Conservation (phyloP, 2,113 vertebrate species). For the Scomber japonicus region DNA sequence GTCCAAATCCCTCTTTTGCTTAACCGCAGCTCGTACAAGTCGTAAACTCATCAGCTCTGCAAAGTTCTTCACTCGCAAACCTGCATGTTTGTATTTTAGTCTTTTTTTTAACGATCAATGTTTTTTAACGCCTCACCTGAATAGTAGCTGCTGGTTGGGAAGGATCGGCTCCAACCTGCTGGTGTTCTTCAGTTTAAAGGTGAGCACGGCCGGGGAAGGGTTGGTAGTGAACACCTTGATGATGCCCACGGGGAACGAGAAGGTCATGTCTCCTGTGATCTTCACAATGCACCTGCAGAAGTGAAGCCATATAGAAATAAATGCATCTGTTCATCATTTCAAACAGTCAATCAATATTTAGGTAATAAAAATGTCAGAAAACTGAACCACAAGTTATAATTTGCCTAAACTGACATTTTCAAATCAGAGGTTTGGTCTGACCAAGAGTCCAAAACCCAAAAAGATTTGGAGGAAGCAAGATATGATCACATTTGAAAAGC, state of each 20-base stretch:
- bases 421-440: no score
- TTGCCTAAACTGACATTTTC: no score
- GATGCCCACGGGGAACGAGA: conserved; percentile 97
- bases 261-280: conserved; percentile 97
- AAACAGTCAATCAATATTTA: no score
- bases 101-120: neutral
- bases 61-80: neutral
- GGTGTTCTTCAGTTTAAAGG: conserved; percentile 95
- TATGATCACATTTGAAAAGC: no score
- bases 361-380: no score
- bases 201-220: conserved; percentile 93
- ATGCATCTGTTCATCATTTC: no score
- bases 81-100: neutral
- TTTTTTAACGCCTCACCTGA: conserved; percentile 85
- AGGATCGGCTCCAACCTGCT: conserved; percentile 94
- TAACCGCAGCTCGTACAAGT: conserved; percentile 20
- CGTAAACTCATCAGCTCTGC: neutral
- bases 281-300: conserved; percentile 95
- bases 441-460: no score
- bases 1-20: conserved; percentile 35
- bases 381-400: no score
- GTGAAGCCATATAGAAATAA: neutral
- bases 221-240: conserved; percentile 97
- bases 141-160: conserved; percentile 94
- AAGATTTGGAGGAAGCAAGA: no score